These are phyloP conservation scores for Brachionus manjavacas DNA, from an alignment of 1,140 invertebrate genomes.

Conservation along the genomic window DNA sequence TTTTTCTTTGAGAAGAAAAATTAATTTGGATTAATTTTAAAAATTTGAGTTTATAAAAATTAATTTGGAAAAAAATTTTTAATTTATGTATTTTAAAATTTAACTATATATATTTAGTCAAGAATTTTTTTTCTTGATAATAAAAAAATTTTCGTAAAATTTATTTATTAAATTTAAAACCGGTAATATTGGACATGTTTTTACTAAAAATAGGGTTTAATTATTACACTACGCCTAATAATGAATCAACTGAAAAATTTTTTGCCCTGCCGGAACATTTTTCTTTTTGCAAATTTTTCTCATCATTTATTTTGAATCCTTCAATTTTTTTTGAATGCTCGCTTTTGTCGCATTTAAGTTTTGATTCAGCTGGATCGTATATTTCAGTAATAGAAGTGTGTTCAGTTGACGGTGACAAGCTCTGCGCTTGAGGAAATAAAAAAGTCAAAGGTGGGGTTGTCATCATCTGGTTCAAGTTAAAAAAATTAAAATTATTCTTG, in stretches of 20 bases:
- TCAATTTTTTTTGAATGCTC: background rate
- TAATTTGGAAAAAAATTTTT: too few species aligned
- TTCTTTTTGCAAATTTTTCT: background rate
- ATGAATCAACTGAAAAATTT: constrained; percentile 16
- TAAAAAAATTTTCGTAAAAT: background rate
- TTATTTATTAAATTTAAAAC: background rate
- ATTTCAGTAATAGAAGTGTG: background rate
- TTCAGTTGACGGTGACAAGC: background rate
- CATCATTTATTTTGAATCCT: background rate
- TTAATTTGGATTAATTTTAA: too few species aligned
- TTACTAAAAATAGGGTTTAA: background rate
- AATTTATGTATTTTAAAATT: too few species aligned
- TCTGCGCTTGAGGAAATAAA: background rate
- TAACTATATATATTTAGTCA: too few species aligned
- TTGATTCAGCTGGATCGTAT: background rate
- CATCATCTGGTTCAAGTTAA: background rate
- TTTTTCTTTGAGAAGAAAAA: too few species aligned
- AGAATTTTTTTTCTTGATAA: too few species aligned
- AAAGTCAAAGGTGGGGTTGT: background rate
- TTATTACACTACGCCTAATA: constrained; percentile 9
- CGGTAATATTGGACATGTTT: background rate
- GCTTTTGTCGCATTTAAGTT: background rate
- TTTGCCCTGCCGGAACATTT: background rate
- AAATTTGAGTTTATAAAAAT: too few species aligned
- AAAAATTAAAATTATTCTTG: background rate